Evolutionary conservation across 2,797 vertebrate species (phyloP), one percentile per base, ranked within the genome.

Genomic region (Pitangus sulphuratus): DNA sequence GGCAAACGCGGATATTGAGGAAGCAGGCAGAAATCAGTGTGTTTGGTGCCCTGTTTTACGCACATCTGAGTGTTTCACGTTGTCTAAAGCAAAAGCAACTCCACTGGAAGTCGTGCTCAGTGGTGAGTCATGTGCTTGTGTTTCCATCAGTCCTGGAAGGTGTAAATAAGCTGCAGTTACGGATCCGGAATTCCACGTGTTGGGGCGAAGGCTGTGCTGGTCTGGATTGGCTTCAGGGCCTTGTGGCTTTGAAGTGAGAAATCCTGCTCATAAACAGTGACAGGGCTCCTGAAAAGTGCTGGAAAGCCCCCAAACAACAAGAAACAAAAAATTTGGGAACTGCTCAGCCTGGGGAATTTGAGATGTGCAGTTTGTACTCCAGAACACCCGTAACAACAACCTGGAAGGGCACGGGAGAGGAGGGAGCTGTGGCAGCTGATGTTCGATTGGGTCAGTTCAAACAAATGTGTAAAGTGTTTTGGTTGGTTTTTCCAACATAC

Each of bases 191-290:
- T 37, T 53, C 35, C 21, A 16, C 40, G 3, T 9, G 4, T 3
- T 5, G 2, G 22, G 24, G 64, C 10, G 48, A 10, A 42, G 60
- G 40, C 30, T 72, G 31, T 6, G 28, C 35, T 61, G 11, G 2
- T 21, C 58, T 10, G 1, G 5, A 11, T 20, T 54, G 57, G 1
- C 37, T 8, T 4, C 19, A 5, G 48, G 54, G 48, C 37, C 15
- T 8, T 5, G 3, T 8, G 48, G 21, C 21, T 72, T 33, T 53
- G 83, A 47, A 22, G 33, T 16, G 0, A 15, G 71, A 4, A 2
- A 22, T 39, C 8, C 20, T 0, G 1, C 42, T 66, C 4, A 0
- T 20, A 3, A 9, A 22, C 37, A 31, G 72, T 45, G 35, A 20
- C 0, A 12, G 13, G 24, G 65, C 19, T 71, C 44, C 45, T 35